Evolutionary conservation across 2,888 invertebrate species (phyloP).

Genomic region (Acanthosoma haemorrhoidale): DNA sequence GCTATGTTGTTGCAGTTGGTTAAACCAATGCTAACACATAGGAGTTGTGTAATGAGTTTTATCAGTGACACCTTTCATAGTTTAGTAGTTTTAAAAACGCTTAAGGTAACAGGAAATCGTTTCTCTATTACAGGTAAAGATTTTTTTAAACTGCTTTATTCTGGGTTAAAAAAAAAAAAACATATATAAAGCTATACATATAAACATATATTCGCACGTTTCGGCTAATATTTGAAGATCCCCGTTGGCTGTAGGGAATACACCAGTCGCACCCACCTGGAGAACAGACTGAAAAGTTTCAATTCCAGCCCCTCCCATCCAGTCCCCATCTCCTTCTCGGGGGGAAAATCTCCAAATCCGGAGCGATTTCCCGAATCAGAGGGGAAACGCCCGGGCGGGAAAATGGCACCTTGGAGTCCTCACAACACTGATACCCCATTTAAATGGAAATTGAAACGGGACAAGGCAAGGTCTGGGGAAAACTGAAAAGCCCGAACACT

Average conservation of each 20-base stretch:
- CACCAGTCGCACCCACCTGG: background rate
- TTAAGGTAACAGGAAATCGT: no score
- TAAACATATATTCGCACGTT: no score
- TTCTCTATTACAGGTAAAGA: no score
- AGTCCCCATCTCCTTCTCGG: background rate
- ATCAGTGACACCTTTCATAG: no score
- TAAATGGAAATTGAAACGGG: slow-evolving; percentile 22
- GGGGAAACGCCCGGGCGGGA: background rate
- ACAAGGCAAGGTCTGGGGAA: slow-evolving; percentile 13
- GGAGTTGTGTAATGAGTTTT: no score
- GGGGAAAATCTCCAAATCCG: slow-evolving; percentile 6
- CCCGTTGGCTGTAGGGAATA: background rate
- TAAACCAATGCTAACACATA: no score
- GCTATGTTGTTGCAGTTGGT: no score
- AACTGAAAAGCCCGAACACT: slow-evolving; percentile 22
- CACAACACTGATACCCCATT: slow-evolving; percentile 25
- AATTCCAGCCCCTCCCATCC: background rate
- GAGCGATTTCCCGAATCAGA: slow-evolving; percentile 1
- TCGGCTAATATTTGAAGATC: no score
- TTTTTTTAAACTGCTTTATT: no score
- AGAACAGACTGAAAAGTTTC: background rate
- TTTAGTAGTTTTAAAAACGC: no score
- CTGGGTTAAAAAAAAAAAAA: no score
- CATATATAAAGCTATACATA: no score
- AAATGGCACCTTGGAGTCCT: background rate